phyloP scores from a whole-genome alignment of 2,888 invertebrate species.

The Blera fallax region DNA sequence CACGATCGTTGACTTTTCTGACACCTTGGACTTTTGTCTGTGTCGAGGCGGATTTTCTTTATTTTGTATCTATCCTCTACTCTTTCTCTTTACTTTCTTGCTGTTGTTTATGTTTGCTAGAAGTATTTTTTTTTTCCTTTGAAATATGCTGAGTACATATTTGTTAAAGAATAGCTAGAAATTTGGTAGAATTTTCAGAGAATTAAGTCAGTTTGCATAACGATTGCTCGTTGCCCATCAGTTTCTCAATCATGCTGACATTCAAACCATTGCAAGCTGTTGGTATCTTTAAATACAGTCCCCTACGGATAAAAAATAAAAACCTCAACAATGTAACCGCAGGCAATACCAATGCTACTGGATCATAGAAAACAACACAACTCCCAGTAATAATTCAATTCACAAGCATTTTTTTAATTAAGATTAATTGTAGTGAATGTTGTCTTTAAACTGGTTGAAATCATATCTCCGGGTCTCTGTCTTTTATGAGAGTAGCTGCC shows the following conservation, averaged over 20 bases:
- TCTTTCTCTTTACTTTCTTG: background rate
- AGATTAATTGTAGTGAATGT: slow-evolving; percentile 49
- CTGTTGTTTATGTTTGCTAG: background rate
- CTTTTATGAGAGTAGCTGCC: slow-evolving; percentile 1
- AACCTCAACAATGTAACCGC: background rate
- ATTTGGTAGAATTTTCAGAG: background rate
- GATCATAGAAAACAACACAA: background rate
- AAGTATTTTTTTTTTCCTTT: background rate
- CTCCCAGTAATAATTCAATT: slow-evolving; percentile 32
- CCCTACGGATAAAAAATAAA: background rate
- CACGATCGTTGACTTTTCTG: slow-evolving; percentile 74
- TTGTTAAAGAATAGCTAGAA: background rate
- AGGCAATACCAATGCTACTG: background rate
- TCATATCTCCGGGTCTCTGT: background rate
- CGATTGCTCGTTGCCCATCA: background rate
- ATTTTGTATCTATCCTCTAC: background rate
- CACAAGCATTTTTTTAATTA: slow-evolving; percentile 35
- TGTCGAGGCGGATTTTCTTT: slow-evolving; percentile 19
- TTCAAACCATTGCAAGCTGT: background rate
- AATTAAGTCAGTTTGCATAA: background rate
- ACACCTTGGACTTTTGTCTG: slow-evolving; percentile 69
- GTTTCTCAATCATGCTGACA: background rate
- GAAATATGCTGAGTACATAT: background rate
- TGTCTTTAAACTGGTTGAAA: slow-evolving; percentile 14
- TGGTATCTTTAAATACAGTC: too few species aligned